phyloP scores from a whole-genome alignment of 2,797 vertebrate species.

The Acipenser ruthenus region DNA sequence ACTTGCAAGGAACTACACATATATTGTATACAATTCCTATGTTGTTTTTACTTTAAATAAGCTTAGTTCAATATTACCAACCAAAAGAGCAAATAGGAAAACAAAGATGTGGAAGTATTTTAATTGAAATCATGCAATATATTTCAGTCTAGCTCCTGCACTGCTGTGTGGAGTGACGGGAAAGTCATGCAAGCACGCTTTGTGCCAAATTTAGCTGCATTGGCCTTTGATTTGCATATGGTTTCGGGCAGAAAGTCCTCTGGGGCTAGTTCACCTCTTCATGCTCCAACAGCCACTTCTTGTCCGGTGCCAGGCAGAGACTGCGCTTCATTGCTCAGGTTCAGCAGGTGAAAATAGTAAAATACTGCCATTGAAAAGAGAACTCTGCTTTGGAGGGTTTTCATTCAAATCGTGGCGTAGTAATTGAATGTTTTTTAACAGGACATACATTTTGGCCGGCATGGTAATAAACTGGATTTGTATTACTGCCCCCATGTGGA shows the following conservation, averaged over 20 bases:
- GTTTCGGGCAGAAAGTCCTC: too few relatives aligned
- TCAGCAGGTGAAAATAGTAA: neutral
- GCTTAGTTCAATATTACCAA: too few relatives aligned
- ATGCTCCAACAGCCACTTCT: too few relatives aligned
- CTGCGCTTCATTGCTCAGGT: neutral
- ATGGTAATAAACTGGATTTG: slow-evolving; percentile 60
- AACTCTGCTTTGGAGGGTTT: neutral
- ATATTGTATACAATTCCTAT: neutral
- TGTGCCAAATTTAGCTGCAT: too few relatives aligned
- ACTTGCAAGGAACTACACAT: neutral
- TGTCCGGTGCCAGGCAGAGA: too few relatives aligned
- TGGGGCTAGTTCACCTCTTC: too few relatives aligned
- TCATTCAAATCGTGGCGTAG: neutral
- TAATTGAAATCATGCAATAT: too few relatives aligned
- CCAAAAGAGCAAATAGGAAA: too few relatives aligned
- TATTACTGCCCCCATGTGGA: slow-evolving; percentile 42
- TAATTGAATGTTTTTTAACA: slow-evolving; percentile 22
- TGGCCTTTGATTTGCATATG: too few relatives aligned
- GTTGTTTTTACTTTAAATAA: neutral
- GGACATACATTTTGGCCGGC: slow-evolving; percentile 55
- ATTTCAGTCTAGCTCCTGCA: neutral
- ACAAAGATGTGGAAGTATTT: too few relatives aligned
- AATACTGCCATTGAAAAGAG: neutral
- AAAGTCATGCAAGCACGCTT: too few relatives aligned
- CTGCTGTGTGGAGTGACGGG: too few relatives aligned